phyloP scores from a whole-genome alignment of 2,113 vertebrate species.

The Lophochroa leadbeateri region DNA sequence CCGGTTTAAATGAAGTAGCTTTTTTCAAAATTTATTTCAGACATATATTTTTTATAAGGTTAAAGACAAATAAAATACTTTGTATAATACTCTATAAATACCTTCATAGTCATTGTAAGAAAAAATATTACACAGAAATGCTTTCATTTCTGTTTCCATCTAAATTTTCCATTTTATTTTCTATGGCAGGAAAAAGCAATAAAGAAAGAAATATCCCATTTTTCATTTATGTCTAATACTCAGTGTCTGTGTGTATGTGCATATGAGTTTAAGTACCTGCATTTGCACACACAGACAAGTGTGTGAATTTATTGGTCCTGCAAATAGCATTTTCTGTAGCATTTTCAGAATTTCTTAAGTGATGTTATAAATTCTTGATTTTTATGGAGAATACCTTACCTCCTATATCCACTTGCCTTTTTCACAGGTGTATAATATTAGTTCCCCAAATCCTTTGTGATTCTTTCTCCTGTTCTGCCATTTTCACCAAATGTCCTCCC shows the following conservation, averaged over 20 bases:
- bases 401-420: neutral
- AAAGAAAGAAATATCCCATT: neutral
- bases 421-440: neutral
- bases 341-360: neutral
- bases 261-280: neutral
- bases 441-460: neutral
- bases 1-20: neutral
- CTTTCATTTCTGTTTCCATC: neutral
- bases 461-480: neutral
- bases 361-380: neutral
- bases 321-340: neutral
- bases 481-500: neutral
- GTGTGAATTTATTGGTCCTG: neutral
- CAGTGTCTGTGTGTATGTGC: rapidly evolving
- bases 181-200: neutral
- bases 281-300: neutral
- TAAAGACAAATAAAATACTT: neutral
- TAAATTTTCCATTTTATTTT: neutral
- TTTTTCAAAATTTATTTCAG: neutral
- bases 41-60: neutral
- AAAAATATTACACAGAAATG: neutral
- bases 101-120: neutral
- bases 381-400: neutral
- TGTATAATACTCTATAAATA: neutral
- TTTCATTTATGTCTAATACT: neutral